Percentiles rank a stretch among this genome's conserved stretches.
These are phyloP conservation scores for Bombus sibiricus DNA, from an alignment of 1,140 invertebrate species.

Conservation along the genomic window DNA sequence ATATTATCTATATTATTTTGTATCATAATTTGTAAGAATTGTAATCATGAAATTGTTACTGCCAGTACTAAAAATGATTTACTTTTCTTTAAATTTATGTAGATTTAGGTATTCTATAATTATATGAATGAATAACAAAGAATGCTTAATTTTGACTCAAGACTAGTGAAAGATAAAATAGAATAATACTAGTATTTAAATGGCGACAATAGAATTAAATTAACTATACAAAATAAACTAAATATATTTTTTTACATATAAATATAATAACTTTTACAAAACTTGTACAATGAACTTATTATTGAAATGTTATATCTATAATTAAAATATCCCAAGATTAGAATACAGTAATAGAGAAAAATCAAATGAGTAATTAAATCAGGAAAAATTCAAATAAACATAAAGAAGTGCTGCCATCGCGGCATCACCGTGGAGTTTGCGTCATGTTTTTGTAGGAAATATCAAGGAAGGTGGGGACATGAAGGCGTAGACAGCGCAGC, in stretches of 20 bases:
- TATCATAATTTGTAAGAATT: too few species aligned
- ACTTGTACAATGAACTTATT: background rate
- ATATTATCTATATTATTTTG: too few species aligned
- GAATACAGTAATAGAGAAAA: background rate
- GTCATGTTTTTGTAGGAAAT: conserved; percentile 58
- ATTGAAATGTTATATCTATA: background rate
- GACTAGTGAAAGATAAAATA: too few species aligned
- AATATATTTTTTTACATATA: background rate
- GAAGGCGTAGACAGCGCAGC: conserved; percentile 61
- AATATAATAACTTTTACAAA: background rate
- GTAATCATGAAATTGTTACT: too few species aligned
- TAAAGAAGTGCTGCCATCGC: conserved; percentile 22
- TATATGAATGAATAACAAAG: background rate
- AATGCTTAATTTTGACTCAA: too few species aligned
- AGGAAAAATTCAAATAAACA: background rate
- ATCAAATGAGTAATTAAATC: background rate
- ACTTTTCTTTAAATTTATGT: too few species aligned
- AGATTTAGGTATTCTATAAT: too few species aligned
- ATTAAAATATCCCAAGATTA: background rate
- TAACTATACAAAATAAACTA: background rate
- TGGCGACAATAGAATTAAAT: background rate
- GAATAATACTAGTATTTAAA: background rate
- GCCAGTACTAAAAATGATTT: too few species aligned
- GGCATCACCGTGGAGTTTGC: conserved; percentile 28
- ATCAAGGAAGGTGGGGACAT: conserved; percentile 63